These are phyloP conservation scores for Dugesia japonica DNA, from an alignment of 2,888 invertebrate genomes.

Conservation along the genomic window DNA sequence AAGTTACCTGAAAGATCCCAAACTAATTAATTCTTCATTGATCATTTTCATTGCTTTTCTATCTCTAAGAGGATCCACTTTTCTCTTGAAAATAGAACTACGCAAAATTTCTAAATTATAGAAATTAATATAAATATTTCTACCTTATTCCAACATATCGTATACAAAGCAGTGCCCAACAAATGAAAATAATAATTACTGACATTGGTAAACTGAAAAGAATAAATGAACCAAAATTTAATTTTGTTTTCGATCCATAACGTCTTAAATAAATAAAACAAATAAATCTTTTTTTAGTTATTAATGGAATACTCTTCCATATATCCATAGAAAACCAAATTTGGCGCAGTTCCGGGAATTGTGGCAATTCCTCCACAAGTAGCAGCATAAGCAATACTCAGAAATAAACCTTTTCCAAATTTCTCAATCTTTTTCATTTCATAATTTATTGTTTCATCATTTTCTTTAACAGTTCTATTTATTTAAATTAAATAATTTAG, in stretches of 20 bases:
- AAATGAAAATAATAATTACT: neutral
- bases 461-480: no score
- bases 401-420: neutral
- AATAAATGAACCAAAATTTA: neutral
- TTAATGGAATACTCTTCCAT: neutral
- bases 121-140: no score
- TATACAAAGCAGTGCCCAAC: neutral
- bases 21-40: neutral
- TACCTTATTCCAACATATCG: neutral
- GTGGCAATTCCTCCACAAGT: neutral
- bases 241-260: neutral
- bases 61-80: neutral
- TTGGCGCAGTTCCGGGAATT: neutral
- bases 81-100: constrained; percentile 7
- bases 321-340: neutral
- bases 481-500: no score
- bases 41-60: constrained; percentile 2
- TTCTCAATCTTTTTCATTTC: neutral
- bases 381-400: neutral
- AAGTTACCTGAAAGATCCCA: neutral
- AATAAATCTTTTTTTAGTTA: no score
- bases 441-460: no score
- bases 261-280: no score
- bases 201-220: neutral
- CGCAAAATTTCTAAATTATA: no score